Conservation (phyloP, 2,113 vertebrate genomes). For the Sphyrna mokarran region DNA sequence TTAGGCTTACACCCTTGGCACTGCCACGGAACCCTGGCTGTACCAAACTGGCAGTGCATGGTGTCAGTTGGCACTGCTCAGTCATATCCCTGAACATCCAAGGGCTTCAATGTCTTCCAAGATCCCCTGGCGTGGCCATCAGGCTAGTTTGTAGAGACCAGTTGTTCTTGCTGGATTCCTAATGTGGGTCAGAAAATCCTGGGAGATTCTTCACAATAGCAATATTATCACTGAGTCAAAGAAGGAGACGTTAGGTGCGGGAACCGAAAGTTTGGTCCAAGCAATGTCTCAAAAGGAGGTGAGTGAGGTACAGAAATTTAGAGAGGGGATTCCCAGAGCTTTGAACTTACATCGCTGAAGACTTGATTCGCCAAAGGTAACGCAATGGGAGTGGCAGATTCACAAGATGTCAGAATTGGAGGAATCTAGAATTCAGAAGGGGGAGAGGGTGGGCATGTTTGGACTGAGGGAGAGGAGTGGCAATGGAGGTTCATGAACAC, state of each 20-base stretch:
- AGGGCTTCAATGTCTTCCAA: too few relatives aligned
- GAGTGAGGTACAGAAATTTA: neutral
- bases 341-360: neutral
- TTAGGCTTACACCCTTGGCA: too few relatives aligned
- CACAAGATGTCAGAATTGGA: neutral
- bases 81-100: too few relatives aligned
- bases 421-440: neutral
- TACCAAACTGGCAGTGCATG: too few relatives aligned
- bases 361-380: neutral
- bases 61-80: too few relatives aligned
- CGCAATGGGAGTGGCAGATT: neutral
- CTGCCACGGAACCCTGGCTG: too few relatives aligned
- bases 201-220: neutral
- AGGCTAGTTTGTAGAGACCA: too few relatives aligned
- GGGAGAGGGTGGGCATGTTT: neutral
- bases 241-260: neutral
- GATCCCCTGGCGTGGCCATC: too few relatives aligned
- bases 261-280: neutral
- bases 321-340: neutral
- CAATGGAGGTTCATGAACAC: neutral
- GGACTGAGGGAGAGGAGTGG: neutral
- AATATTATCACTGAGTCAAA: neutral
- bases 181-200: too few relatives aligned
- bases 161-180: too few relatives aligned
- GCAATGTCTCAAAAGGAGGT: neutral